These are phyloP conservation scores for Microcebus murinus DNA, from an alignment of 2,113 vertebrate species.

Conservation along the genomic window DNA sequence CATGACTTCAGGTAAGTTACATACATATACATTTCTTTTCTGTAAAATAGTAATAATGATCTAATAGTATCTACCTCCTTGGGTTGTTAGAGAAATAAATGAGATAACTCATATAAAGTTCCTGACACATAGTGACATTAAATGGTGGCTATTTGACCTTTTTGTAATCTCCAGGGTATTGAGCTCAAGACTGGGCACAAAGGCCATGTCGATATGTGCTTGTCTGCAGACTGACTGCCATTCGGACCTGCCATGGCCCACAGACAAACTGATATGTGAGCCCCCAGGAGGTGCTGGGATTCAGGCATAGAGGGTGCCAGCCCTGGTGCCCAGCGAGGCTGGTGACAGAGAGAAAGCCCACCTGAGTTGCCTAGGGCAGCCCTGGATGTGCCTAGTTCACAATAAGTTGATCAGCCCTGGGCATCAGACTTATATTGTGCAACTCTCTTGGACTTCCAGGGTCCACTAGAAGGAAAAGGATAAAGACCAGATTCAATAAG, in stretches of 20 bases:
- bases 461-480: constrained; percentile 17
- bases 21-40: not conserved
- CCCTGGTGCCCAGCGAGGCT: not conserved
- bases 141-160: constrained; percentile 1
- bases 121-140: not conserved
- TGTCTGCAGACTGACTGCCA: not conserved
- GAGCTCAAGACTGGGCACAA: not conserved
- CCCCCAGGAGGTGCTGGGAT: not conserved
- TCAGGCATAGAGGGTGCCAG: not conserved
- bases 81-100: constrained; percentile 21
- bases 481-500: constrained; percentile 3
- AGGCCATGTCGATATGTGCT: not conserved
- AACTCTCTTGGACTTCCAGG: not conserved
- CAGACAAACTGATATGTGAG: not conserved
- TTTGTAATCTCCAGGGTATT: constrained; percentile 22
- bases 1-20: not conserved
- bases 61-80: constrained; percentile 43
- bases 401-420: not conserved
- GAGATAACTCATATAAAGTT: constrained; percentile 11
- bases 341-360: not conserved
- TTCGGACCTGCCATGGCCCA: not conserved
- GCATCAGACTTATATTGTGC: not conserved
- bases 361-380: not conserved
- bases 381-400: not conserved
- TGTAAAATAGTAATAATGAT: constrained; percentile 26